Base-by-base conservation (phyloP, 2,888 invertebrate species). In the Pyrgus malvae region DNA sequence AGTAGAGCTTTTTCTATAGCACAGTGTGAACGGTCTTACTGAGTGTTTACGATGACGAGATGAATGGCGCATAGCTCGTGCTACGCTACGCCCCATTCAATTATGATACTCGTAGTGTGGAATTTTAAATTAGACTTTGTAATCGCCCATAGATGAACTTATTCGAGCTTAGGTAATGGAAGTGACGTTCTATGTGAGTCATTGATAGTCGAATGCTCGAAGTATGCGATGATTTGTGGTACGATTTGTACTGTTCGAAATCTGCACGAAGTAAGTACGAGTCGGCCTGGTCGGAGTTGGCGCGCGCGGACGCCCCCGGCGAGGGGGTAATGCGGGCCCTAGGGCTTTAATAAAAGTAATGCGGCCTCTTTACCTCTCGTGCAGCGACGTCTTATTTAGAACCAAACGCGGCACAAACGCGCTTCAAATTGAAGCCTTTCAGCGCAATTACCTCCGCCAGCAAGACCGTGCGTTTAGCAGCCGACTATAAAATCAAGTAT, bases 381-480 rank as follows among this genome's bases (percentile, higher is more conserved):
- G 73, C 74, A 74, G 69, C 80, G 83, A 89, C 87, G 85, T 89
- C 89, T 89, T 87, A 89, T 87, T 89, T 85, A 88, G 80, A 73
- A 63, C 77, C 80, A 81, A 83, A 83, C 76, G 74, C 76, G 79
- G 77, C 69, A 68, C 78, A 78, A 83, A 81, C 74, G 70, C 76
- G 72, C 67, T 70, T 78, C 72, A 87, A 89, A 89, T 88, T 87
- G 87, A 80, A 75, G 83, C 80, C 79, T 86, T 87, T 88, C 87
- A 84, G 72, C 78, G 76, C 83, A 86, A 84, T 86, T 82, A 82
- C 81, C 75, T 70, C 65, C 69, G 72, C 78, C 63, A 77, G 71
- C 76, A 69, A 73, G 68, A 65, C 58, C 55, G 66, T 69, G 68
- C 78, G 78, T 78, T 83, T 82, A 84, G 77, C 78, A 78, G 76